Conservation (phyloP, 2,888 invertebrate species). For the Prosapia bicincta region DNA sequence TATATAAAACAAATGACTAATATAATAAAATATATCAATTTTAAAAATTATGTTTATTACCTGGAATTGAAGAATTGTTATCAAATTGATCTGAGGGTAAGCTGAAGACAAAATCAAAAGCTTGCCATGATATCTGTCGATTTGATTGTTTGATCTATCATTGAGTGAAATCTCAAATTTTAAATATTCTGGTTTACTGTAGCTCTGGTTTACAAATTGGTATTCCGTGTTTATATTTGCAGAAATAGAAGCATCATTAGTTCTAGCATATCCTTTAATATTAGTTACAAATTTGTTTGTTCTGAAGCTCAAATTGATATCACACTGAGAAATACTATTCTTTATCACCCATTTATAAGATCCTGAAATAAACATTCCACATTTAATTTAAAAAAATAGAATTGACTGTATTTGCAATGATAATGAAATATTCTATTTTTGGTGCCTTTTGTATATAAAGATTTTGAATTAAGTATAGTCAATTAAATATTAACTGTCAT, state of each 20-base stretch:
- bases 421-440: no score
- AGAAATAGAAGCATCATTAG: constrained; percentile 52
- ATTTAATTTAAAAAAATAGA: no score
- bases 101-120: constrained; percentile 69
- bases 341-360: constrained; percentile 59
- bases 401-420: no score
- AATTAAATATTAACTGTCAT: neutral
- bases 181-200: constrained; percentile 30
- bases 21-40: no score
- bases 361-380: constrained; percentile 49
- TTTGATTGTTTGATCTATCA: constrained; percentile 56
- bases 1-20: no score
- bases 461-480: neutral
- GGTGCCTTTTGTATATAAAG: no score
- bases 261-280: constrained; percentile 67
- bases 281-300: constrained; percentile 72
- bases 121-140: constrained; percentile 60
- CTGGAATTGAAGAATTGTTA: constrained; percentile 59
- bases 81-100: constrained; percentile 70
- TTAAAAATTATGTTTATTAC: no score
- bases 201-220: constrained; percentile 55
- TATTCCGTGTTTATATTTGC: constrained; percentile 64
- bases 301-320: constrained; percentile 70
- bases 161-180: constrained; percentile 43
- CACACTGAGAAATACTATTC: constrained; percentile 70